A percentile compares a stretch with the other conserved stretches of the same genome.
Conservation (phyloP, 2,888 invertebrate species). For the Pilophorus perplexus region DNA sequence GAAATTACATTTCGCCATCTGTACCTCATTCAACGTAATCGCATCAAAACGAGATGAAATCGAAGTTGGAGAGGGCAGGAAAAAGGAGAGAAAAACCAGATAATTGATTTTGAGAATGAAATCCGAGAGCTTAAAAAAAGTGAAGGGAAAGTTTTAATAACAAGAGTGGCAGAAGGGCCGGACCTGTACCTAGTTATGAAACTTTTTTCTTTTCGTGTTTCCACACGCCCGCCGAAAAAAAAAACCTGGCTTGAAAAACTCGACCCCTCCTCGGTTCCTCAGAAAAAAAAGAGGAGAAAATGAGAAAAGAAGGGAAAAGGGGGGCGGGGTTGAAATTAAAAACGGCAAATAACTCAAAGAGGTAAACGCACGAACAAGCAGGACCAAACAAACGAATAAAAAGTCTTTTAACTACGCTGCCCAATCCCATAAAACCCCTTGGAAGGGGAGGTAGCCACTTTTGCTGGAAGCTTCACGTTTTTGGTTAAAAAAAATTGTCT, state of each 20-base stretch:
- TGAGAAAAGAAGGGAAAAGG: background rate
- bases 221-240: too few species aligned
- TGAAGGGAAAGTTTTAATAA: conserved; percentile 33
- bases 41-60: conserved; percentile 15
- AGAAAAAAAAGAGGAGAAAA: conserved; percentile 1
- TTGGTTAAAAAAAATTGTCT: background rate
- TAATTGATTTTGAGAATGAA: conserved; percentile 17
- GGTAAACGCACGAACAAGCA: conserved; percentile 43
- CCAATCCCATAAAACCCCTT: conserved; percentile 25
- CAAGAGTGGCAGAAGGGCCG: conserved; percentile 4
- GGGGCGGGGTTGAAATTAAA: conserved; percentile 35
- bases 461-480: background rate
- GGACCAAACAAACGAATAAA: conserved; percentile 35
- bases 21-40: too few species aligned
- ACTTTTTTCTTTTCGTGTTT: conserved; percentile 12
- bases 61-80: background rate
- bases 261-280: too few species aligned
- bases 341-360: conserved; percentile 43
- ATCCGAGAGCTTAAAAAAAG: conserved; percentile 5
- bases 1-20: too few species aligned
- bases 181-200: conserved; percentile 38
- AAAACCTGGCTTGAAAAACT: conserved; percentile 4
- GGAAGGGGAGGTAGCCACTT: background rate
- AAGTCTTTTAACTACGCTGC: conserved; percentile 21
- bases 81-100: background rate